Conservation (phyloP, 2,113 vertebrate species). For the Paracanthobrama guichenoti region DNA sequence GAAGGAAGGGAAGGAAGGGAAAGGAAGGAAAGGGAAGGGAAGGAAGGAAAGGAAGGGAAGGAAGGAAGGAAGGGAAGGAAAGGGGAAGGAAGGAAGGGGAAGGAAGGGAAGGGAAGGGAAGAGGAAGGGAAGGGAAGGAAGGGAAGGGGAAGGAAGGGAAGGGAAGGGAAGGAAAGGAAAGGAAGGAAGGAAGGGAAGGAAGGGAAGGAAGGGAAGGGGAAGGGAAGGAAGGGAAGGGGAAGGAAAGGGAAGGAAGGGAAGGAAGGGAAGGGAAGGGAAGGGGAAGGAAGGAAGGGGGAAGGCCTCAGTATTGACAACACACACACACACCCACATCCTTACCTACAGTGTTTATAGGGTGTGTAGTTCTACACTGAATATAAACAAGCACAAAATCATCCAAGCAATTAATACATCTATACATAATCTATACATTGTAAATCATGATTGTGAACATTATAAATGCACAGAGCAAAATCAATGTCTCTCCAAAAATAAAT, state of each 20-base stretch:
- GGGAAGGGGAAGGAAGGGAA: too few species aligned
- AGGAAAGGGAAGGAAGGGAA: too few species aligned
- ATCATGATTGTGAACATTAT: not conserved
- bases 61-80: too few species aligned
- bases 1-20: too few species aligned
- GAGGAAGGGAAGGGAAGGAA: too few species aligned
- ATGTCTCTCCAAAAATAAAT: not conserved
- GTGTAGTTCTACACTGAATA: not conserved
- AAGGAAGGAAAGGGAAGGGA: too few species aligned
- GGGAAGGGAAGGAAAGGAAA: too few species aligned
- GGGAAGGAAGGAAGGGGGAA: too few species aligned
- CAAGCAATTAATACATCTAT: constrained; percentile 3
- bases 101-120: not conserved
- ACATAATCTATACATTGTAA: constrained; percentile 65
- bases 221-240: too few species aligned
- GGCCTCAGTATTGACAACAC: too few species aligned
- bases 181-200: not conserved
- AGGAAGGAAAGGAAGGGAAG: too few species aligned
- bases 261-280: too few species aligned
- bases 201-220: not conserved
- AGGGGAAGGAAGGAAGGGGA: not conserved
- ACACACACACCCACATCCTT: not conserved
- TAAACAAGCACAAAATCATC: not conserved
- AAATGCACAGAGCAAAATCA: not conserved
- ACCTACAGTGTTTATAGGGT: not conserved